Percentiles rank a stretch among this genome's conserved stretches.
Evolutionary conservation across 2,797 vertebrate genomes (phyloP).

Genomic region (Ibycter americanus): DNA sequence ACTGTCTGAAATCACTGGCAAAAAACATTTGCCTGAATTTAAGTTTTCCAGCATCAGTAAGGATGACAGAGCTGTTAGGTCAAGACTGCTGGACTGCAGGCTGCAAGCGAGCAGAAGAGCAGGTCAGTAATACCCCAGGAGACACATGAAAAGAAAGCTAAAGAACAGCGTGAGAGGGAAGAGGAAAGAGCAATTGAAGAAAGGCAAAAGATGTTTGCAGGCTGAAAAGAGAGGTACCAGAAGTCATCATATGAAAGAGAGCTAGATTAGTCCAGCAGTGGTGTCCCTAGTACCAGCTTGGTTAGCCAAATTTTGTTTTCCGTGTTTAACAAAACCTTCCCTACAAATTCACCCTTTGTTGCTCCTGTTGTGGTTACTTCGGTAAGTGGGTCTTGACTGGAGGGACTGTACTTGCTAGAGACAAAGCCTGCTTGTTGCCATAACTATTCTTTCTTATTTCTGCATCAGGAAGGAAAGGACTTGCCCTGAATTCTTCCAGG

Average conservation of each 20-base stretch:
- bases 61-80: background rate
- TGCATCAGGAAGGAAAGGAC: background rate
- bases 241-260: background rate
- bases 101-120: background rate
- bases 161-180: background rate
- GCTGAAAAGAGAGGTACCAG: background rate
- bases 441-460: background rate
- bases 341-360: background rate
- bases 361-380: background rate
- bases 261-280: background rate
- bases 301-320: background rate
- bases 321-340: background rate
- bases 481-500: background rate
- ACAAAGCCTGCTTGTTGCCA: background rate
- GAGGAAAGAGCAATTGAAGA: background rate
- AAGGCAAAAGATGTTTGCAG: background rate
- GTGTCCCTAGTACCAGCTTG: background rate
- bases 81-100: background rate
- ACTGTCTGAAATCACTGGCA: background rate
- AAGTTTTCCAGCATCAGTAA: background rate
- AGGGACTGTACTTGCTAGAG: background rate
- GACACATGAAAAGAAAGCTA: background rate
- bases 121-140: background rate
- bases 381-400: background rate
- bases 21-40: background rate